Evolutionary conservation across 2,113 vertebrate genomes (phyloP).

Genomic region (Tonatia bakeri): DNA sequence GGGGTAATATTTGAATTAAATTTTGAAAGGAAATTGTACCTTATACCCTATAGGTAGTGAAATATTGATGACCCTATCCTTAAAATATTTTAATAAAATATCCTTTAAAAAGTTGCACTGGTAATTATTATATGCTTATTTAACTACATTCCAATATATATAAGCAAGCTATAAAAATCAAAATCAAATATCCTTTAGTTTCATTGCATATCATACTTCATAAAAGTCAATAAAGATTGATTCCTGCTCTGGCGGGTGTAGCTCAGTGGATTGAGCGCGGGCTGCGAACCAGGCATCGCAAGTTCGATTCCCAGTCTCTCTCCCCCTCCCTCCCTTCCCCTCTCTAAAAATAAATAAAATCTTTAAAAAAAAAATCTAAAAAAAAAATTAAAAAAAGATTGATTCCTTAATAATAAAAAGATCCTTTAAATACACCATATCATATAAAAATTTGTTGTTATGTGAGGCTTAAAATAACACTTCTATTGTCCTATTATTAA

Average conservation of each 20-base stretch:
- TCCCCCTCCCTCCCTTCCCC: no score
- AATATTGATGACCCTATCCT: neutral
- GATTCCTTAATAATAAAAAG: constrained; percentile 18
- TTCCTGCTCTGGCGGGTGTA: no score
- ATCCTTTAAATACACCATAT: neutral
- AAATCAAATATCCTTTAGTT: neutral
- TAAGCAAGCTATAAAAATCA: constrained; percentile 14
- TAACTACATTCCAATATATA: neutral
- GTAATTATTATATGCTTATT: neutral
- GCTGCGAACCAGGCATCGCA: no score
- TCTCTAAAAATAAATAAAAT: no score
- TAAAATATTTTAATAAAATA: neutral
- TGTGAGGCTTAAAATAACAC: neutral
- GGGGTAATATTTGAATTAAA: neutral
- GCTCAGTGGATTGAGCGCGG: no score
- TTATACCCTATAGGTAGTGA: neutral
- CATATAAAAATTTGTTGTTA: neutral
- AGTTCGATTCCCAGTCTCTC: no score
- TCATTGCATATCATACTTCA: neutral
- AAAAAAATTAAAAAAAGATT: no score
- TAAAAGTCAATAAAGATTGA: neutral
- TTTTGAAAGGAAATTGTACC: neutral
- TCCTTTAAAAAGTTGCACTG: neutral
- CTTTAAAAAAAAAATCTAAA: no score
- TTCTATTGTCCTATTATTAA: neutral